Evolutionary conservation across 35 echinoderm and acorn worm genomes (phyloP), one percentile per base, ranked within the genome.

Genomic region (Nesometra sesokonis): DNA sequence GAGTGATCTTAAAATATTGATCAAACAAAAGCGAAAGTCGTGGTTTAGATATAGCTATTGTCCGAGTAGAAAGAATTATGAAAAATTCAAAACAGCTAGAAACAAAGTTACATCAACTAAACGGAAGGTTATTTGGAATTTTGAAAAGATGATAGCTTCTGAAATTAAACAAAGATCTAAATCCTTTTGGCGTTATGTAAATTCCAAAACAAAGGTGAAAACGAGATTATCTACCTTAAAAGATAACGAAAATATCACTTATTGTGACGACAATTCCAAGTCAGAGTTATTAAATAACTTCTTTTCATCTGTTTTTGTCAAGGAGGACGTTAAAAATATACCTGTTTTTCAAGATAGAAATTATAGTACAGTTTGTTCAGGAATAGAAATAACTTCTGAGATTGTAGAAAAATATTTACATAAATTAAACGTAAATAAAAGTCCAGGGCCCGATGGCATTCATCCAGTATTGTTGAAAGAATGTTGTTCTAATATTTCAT

Each of bases 401-500:
- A 67, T 67, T 27, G 39, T 38, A 8, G 34, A 35, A 81, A 23
- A 46, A 35, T 84, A 38, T 43, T 35, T 43, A 84, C 11, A 35
- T 2, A 81, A 46, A 29, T 46, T 46, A 43, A 43, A 84, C 30
- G 40, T 84, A 3, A 84, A 5, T 11, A 84, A 84, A 32, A 34
- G 23, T 32, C 81, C 82, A 43, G 82, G 82, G 46, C 82, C 39
- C 13, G 36, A 84, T 84, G 82, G 82, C 21, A 84, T 84, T 43
- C 82, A 84, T 31, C 40, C 82, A 23, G 29, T 35, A 30, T 13
- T 84, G 17, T 84, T 43, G 30, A 84, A 27, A 19, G 52, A 67
- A 27, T 19, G 11, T 27, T 13, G 52, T 13, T 5, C 23, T 67
- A 13, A 19, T 67, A 67, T 67, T 67, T 67, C 52, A 17, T 9